These are phyloP conservation scores for Chymomyza amoena DNA, from an alignment of 2,888 invertebrate species.

Conservation along the genomic window DNA sequence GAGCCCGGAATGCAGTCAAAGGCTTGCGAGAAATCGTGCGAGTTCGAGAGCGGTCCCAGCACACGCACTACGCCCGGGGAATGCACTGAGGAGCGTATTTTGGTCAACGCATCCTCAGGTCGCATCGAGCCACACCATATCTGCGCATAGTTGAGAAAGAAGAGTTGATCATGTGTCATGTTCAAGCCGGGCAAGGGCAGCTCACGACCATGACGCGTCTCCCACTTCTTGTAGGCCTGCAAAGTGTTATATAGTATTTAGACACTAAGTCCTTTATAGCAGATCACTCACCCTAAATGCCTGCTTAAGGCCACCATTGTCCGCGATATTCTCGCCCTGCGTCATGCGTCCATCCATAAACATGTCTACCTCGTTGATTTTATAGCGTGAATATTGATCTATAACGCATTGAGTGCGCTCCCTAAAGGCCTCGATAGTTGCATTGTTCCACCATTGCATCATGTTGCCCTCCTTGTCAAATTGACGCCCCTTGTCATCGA, in stretches of 20 bases:
- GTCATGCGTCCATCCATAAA: slow-evolving; percentile 87
- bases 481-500: slow-evolving; percentile 91
- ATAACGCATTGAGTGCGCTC: slow-evolving; percentile 91
- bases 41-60: slow-evolving; percentile 91
- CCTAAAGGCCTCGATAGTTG: slow-evolving; percentile 88
- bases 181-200: slow-evolving; percentile 87
- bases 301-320: slow-evolving; percentile 95
- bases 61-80: slow-evolving; percentile 89
- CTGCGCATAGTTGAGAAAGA: slow-evolving; percentile 92
- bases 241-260: not conserved
- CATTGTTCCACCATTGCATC: slow-evolving; percentile 95
- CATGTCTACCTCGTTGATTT: slow-evolving; percentile 87
- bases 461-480: slow-evolving; percentile 94
- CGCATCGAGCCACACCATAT: slow-evolving; percentile 95
- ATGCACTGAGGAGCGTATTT: slow-evolving; percentile 90
- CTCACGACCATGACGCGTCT: slow-evolving; percentile 85
- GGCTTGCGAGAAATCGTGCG: slow-evolving; percentile 88
- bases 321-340: slow-evolving; percentile 95
- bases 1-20: slow-evolving; percentile 86
- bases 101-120: slow-evolving; percentile 90
- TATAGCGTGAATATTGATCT: slow-evolving; percentile 91
- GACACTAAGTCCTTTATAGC: not conserved
- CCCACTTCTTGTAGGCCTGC: slow-evolving; percentile 91
- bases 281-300: slow-evolving; percentile 86
- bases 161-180: slow-evolving; percentile 90